phyloP scores from a whole-genome alignment of 2,888 invertebrate genomes.

The Carterocephalus palaemon region DNA sequence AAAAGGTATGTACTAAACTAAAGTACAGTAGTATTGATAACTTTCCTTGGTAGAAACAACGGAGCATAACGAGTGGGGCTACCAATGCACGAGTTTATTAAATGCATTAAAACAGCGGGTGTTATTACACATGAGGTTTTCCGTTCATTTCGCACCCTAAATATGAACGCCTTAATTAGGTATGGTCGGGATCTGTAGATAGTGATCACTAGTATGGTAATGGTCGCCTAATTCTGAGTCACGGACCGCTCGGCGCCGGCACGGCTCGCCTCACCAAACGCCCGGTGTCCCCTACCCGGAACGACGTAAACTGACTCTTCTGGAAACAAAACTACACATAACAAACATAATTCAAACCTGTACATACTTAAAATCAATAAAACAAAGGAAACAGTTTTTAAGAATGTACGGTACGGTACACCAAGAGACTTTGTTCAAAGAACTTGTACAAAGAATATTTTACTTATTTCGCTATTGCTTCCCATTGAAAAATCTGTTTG shows the following conservation, averaged over 20 bases:
- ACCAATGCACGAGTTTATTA: constrained; percentile 9
- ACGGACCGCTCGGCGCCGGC: constrained; percentile 50
- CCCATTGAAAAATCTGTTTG: no score
- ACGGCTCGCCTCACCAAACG: constrained; percentile 38
- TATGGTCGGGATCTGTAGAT: constrained; percentile 54
- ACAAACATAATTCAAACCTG: constrained; percentile 2
- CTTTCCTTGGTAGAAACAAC: constrained; percentile 4
- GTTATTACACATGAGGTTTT: constrained; percentile 47
- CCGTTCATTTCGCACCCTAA: constrained; percentile 60
- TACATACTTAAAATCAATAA: constrained; percentile 1
- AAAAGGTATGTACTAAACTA: no score
- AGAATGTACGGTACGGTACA: neutral
- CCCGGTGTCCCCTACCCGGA: constrained; percentile 42
- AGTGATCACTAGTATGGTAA: constrained; percentile 57
- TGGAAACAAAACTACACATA: neutral
- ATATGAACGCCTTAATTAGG: constrained; percentile 62
- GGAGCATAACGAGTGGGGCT: constrained; percentile 9
- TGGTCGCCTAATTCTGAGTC: constrained; percentile 60
- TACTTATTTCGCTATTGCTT: no score
- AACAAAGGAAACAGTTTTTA: neutral
- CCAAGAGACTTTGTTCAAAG: no score
- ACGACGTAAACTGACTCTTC: constrained; percentile 7
- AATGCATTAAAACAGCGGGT: constrained; percentile 18
- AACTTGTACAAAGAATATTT: no score
- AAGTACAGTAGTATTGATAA: constrained; percentile 1